Conservation (phyloP, 1,140 invertebrate genomes). For the Cherax destructor region DNA sequence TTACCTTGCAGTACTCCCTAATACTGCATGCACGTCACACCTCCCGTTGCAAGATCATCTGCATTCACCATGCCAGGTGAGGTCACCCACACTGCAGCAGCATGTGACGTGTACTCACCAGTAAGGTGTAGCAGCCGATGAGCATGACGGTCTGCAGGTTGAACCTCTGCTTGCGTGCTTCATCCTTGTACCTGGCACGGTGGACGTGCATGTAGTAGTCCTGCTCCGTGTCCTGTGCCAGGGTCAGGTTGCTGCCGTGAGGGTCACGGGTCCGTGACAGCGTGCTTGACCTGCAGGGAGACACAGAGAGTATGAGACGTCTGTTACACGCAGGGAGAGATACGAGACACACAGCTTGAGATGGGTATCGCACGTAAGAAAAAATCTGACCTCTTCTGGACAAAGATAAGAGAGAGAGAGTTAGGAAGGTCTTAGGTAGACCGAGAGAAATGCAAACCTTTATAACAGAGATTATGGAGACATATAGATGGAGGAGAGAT, state of each 20-base stretch:
- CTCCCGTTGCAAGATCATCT: too few relatives aligned
- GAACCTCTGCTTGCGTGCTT: slow-evolving; percentile 66
- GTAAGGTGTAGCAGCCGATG: slow-evolving; percentile 70
- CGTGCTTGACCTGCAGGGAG: slow-evolving; percentile 21
- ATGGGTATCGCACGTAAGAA: neutral
- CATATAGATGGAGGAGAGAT: too few relatives aligned
- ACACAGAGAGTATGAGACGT: neutral
- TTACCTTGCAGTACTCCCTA: too few relatives aligned
- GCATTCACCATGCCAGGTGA: too few relatives aligned
- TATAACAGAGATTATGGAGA: too few relatives aligned
- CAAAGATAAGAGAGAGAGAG: too few relatives aligned
- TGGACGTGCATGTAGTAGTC: slow-evolving; percentile 69
- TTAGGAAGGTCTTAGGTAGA: too few relatives aligned
- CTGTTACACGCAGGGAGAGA: neutral
- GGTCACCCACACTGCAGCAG: too few relatives aligned
- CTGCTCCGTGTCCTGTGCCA: slow-evolving; percentile 71
- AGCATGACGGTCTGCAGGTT: slow-evolving; percentile 71
- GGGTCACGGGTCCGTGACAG: slow-evolving; percentile 16
- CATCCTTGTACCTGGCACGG: slow-evolving; percentile 64
- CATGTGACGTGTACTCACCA: slow-evolving; percentile 42
- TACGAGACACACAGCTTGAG: neutral
- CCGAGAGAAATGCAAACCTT: too few relatives aligned
- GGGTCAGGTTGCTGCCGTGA: slow-evolving; percentile 37
- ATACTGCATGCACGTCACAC: too few relatives aligned
- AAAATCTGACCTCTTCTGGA: neutral